Percentiles rank a stretch among this genome's conserved stretches.
phyloP scores from a whole-genome alignment of 2,888 invertebrate species.

The Habrosyne pyritoides region DNA sequence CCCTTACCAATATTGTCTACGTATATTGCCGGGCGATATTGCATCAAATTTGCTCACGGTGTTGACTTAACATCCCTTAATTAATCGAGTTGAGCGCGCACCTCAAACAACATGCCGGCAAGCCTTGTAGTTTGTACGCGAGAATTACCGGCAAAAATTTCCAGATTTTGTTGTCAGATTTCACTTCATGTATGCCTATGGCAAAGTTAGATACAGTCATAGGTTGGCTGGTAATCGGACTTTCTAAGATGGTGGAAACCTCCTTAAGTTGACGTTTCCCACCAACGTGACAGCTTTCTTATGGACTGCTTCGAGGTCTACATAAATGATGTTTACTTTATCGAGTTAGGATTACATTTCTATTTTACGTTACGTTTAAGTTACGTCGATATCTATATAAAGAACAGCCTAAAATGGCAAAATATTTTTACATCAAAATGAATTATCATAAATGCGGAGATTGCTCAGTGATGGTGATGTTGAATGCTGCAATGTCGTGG shows the following conservation, averaged over 20 bases:
- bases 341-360: not conserved
- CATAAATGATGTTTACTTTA: not conserved
- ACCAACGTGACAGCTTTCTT: slow-evolving; percentile 17
- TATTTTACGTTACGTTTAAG: not conserved
- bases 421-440: too few relatives aligned
- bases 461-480: too few relatives aligned
- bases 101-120: not conserved
- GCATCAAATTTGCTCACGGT: not conserved
- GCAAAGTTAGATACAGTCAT: slow-evolving; percentile 5
- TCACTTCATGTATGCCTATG: slow-evolving; percentile 7
- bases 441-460: too few relatives aligned
- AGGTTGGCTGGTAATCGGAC: slow-evolving; percentile 3
- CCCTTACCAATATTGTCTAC: not conserved
- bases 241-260: slow-evolving; percentile 12
- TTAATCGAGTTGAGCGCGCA: not conserved
- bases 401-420: not conserved
- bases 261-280: slow-evolving; percentile 12
- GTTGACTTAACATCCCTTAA: not conserved
- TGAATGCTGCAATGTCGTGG: too few relatives aligned
- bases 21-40: not conserved
- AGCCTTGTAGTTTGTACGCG: not conserved
- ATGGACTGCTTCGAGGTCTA: slow-evolving; percentile 7
- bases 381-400: not conserved
- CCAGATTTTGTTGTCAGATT: not conserved
- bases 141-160: not conserved